Evolutionary conservation across 2,113 vertebrate species (phyloP).

Genomic region (Andinoacara biseriatus): DNA sequence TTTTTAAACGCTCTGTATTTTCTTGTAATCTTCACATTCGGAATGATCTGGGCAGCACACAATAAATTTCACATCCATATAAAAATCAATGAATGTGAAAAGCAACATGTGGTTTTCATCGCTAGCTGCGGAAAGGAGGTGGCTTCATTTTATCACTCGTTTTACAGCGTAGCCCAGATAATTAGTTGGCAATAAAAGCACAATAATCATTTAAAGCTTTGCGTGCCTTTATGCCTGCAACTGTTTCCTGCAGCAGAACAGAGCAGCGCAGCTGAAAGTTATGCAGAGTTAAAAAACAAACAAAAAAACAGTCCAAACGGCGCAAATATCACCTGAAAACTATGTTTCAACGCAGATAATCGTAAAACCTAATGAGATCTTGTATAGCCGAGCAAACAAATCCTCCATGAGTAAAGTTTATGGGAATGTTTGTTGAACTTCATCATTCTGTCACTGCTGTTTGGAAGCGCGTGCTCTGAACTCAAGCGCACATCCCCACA

Average conservation of each 20-base stretch:
- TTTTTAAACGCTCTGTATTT: background rate
- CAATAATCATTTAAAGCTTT: background rate
- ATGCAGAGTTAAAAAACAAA: background rate
- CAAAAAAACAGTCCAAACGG: background rate
- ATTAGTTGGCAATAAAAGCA: background rate
- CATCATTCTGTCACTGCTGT: background rate
- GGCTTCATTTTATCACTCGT: background rate
- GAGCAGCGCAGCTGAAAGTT: background rate
- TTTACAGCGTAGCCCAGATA: background rate
- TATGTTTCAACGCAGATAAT: background rate
- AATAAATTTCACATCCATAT: background rate
- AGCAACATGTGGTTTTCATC: conserved; percentile 7
- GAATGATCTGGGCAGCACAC: background rate
- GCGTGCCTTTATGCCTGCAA: background rate
- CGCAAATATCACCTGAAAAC: background rate
- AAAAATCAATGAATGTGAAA: background rate
- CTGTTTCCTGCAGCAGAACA: background rate
- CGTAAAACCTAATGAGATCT: background rate
- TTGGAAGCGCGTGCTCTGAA: background rate
- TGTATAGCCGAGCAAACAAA: background rate
- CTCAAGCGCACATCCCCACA: background rate
- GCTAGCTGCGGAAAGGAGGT: background rate
- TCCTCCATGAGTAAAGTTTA: background rate
- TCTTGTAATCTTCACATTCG: background rate
- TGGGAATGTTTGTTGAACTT: background rate